Conservation (phyloP, 2,888 invertebrate genomes). For the Perdita meconis region DNA sequence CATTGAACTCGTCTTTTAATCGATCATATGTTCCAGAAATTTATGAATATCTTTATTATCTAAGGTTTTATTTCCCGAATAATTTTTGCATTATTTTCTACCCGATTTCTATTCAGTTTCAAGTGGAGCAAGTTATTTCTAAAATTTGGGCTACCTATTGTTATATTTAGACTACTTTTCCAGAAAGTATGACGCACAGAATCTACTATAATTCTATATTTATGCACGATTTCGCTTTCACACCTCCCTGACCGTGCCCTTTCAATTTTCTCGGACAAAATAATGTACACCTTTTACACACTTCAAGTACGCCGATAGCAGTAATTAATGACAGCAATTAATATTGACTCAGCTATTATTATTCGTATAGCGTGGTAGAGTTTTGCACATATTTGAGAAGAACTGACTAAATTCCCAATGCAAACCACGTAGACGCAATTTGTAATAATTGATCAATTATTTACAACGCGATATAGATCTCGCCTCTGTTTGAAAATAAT, state of each 20-base stretch:
- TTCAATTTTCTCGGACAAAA: background rate
- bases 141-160: too few species aligned
- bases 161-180: too few species aligned
- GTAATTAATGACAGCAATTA: constrained; percentile 37
- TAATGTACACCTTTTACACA: constrained; percentile 5
- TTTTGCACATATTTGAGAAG: constrained; percentile 22
- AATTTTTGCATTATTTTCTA: too few species aligned
- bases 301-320: background rate
- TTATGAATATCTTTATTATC: too few species aligned
- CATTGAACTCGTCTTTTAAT: too few species aligned
- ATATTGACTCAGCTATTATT: constrained; percentile 20
- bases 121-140: too few species aligned
- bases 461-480: constrained; percentile 7
- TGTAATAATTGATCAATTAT: constrained; percentile 22
- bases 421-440: constrained; percentile 29
- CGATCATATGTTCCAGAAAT: too few species aligned
- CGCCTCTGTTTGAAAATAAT: too few species aligned
- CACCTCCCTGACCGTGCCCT: background rate
- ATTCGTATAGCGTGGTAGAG: constrained; percentile 19
- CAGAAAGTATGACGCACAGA: too few species aligned
- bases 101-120: too few species aligned
- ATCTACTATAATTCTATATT: background rate
- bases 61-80: too few species aligned
- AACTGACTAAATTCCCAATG: constrained; percentile 31
- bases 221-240: constrained; percentile 1